Evolutionary conservation across 1,140 invertebrate genomes (phyloP).

Genomic region (Heliconius hewitsoni): DNA sequence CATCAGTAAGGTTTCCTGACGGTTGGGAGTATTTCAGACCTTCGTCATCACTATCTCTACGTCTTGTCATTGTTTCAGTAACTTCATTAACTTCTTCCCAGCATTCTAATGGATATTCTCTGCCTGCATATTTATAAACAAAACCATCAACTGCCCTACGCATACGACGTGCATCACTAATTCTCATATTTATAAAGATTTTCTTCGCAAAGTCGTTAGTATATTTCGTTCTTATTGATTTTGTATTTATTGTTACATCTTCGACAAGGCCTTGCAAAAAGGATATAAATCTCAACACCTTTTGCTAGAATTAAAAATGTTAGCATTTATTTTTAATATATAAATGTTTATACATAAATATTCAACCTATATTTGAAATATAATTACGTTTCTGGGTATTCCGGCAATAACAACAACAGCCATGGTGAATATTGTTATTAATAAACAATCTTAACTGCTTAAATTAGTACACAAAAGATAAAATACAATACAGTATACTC

Average conservation of each 20-base stretch:
- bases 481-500: too few relatives aligned
- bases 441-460: background rate
- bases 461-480: background rate
- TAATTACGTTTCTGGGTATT: slow-evolving; percentile 26
- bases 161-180: slow-evolving; percentile 4
- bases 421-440: slow-evolving; percentile 8
- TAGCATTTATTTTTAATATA: background rate
- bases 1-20: background rate
- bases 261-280: background rate
- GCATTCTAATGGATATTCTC: slow-evolving; percentile 10
- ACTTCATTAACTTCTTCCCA: background rate
- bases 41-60: background rate
- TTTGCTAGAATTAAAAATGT: slow-evolving; percentile 13
- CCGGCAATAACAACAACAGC: slow-evolving; percentile 21
- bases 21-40: background rate
- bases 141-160: slow-evolving; percentile 14
- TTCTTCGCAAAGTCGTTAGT: background rate
- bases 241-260: background rate
- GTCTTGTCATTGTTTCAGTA: background rate
- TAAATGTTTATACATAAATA: background rate
- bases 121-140: background rate
- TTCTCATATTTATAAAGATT: slow-evolving; percentile 8
- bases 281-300: slow-evolving; percentile 6
- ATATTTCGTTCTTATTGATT: background rate
- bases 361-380: background rate